Evolutionary conservation across 2,888 invertebrate species (phyloP), one percentile per base, ranked within the genome.

Genomic region (Megalurothrips usitatus): DNA sequence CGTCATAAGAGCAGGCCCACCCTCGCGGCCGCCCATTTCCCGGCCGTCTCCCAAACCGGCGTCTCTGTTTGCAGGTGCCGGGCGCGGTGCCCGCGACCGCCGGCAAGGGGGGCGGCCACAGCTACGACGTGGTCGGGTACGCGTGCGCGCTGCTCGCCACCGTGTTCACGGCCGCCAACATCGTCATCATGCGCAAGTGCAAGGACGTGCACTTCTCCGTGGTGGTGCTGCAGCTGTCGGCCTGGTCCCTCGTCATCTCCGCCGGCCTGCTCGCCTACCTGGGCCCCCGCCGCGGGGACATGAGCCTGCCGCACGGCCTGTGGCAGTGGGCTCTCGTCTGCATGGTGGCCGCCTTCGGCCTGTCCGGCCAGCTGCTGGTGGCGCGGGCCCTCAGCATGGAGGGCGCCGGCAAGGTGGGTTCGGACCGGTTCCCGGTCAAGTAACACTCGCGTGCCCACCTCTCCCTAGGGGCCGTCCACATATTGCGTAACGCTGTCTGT

Each of bases 171-270:
- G 88, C 89, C 9, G 83, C 88, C 68, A 89, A 89, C 80, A 88
- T 88, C 48, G 88, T 89, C 0, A 85, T 88, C 23, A 88, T 88
- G 88, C 85, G 88, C 81, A 88, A 88, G 84, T 88, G 88, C 82
- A 85, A 86, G 43, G 87, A 88, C 82, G 87, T 88, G 43, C 88
- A 88, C 83, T 88, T 87, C 84, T 88, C 88, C 0, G 86, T 88
- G 0, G 85, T 88, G 79, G 87, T 89, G 8, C 85, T 88, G 75
- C 88, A 87, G 83, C 84, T 88, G 58, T 88, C 88, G 0, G 83
- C 85, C 58, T 88, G 88, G 88, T 86, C 87, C 1, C 83, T 88
- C 9, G 80, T 86, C 23, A 86, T 87, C 12, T 85, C 88, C 6
- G 82, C 85, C 2, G 83, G 85, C 10, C 86, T 88, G 58, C 86